Conservation (phyloP, 2,797 vertebrate genomes). For the Chromis chromis region DNA sequence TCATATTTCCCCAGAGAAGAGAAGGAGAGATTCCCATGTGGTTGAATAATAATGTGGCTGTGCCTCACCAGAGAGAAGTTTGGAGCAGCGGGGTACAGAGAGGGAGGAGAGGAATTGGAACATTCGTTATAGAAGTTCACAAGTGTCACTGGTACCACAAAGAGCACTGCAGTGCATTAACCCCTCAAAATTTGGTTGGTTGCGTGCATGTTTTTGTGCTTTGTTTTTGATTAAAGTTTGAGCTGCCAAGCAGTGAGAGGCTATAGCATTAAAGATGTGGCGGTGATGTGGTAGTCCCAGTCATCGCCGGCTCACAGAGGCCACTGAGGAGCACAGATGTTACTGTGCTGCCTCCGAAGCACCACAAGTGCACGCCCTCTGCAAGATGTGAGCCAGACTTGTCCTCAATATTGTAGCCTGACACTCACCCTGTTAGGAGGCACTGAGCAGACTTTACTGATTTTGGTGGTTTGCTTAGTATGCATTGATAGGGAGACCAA, state of each 20-base stretch:
- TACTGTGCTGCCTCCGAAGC: slow-evolving; percentile 47
- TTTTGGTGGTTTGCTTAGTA: slow-evolving; percentile 34
- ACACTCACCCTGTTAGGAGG: slow-evolving; percentile 20
- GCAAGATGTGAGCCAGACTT: slow-evolving; percentile 54
- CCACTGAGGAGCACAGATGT: slow-evolving; percentile 64
- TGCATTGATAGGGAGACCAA: slow-evolving; percentile 34
- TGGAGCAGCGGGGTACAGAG: slow-evolving; percentile 18
- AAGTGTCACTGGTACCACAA: slow-evolving; percentile 58
- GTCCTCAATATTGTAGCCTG: slow-evolving; percentile 33
- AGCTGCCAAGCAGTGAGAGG: slow-evolving; percentile 47
- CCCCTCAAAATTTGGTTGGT: slow-evolving; percentile 31
- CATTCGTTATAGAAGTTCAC: slow-evolving; percentile 65
- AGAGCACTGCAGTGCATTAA: slow-evolving; percentile 48
- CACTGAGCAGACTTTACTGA: slow-evolving; percentile 23
- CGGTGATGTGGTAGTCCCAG: slow-evolving; percentile 50
- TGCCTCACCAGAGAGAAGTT: slow-evolving; percentile 53
- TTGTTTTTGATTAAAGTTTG: slow-evolving; percentile 61
- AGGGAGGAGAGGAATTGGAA: slow-evolving; percentile 44
- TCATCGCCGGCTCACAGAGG: slow-evolving; percentile 52
- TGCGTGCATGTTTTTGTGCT: slow-evolving; percentile 28
- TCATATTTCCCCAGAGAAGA: slow-evolving; percentile 52
- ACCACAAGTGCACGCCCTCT: slow-evolving; percentile 41
- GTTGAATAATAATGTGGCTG: slow-evolving; percentile 65
- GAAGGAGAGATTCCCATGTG: slow-evolving; percentile 64
- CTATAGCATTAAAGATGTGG: slow-evolving; percentile 56